Evolutionary conservation across 2,797 vertebrate species (phyloP), one percentile per base, ranked within the genome.

Genomic region (Tachyglossus aculeatus): DNA sequence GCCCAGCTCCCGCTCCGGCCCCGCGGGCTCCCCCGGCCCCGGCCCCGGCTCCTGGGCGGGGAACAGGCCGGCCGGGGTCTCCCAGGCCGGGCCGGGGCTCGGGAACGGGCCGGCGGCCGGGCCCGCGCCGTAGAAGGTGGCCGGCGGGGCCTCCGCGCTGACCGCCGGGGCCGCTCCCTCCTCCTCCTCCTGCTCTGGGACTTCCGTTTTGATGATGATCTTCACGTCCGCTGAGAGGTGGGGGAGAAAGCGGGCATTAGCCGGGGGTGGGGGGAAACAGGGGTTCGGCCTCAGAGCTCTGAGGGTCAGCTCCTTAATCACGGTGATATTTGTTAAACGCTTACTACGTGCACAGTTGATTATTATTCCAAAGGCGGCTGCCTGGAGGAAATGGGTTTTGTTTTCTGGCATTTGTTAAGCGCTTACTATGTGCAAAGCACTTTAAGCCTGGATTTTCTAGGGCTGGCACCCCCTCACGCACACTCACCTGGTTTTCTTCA

Each of bases 151-250:
- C 58, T 87, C 85, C 29, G 83, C 74, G 81, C 85, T 80, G 7
- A 83, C 80, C 29, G 85, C 85, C 1, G 85, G 81, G 25, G 45
- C 45, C 12, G 45, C 45, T 1, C 82, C 73, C 43, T 82, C 80
- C 9, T 81, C 81, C 22, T 83, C 86, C 68, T 88, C 86, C 52
- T 84, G 83, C 40, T 82, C 80, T 38, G 81, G 78, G 43, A 81
- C 86, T 79, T 88, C 84, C 0, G 80, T 80, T 70, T 86, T 86
- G 40, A 86, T 78, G 48, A 80, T 84, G 11, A 84, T 78, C 70
- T 83, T 84, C 57, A 81, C 78, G 47, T 83, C 82, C 81, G 86
- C 82, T 81, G 71, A 79, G 51, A 77, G 31, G 84, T 34, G 65
- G 9, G 9, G 72, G 47, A 74, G 33, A 59, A 31, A 6, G 47